Conservation (phyloP, 1,140 invertebrate species). For the Oreohelix idahoensis region DNA sequence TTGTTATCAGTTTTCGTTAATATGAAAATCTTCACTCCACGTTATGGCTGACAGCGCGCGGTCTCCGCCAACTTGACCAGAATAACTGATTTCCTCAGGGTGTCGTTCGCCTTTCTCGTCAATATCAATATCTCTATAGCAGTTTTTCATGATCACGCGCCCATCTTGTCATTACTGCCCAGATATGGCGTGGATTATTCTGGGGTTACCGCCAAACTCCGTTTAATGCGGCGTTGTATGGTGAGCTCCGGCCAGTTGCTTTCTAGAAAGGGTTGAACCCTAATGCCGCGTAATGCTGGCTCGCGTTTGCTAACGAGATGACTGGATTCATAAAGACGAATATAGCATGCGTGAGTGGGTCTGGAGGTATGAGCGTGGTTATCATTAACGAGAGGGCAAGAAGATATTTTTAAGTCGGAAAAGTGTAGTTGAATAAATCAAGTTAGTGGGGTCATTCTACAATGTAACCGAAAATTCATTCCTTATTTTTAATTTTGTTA, state of each 20-base stretch:
- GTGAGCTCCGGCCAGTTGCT: not conserved
- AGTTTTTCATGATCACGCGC: slow-evolving; percentile 23
- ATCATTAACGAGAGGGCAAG: not conserved
- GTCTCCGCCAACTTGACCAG: slow-evolving; percentile 18
- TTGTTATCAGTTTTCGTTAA: not conserved
- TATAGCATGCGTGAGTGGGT: slow-evolving; percentile 15
- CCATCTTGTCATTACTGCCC: slow-evolving; percentile 28
- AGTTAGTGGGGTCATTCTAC: not conserved
- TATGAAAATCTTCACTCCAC: slow-evolving; percentile 14
- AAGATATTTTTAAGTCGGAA: not conserved
- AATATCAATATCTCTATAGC: slow-evolving; percentile 24
- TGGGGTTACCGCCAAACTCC: slow-evolving; percentile 18
- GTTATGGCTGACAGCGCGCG: slow-evolving; percentile 14
- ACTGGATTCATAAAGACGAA: slow-evolving; percentile 13
- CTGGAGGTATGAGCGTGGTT: not conserved
- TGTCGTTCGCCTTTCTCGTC: slow-evolving; percentile 14
- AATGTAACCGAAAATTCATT: too few species aligned
- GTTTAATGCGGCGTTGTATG: slow-evolving; percentile 2
- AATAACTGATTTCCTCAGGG: slow-evolving; percentile 21
- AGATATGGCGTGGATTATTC: slow-evolving; percentile 27
- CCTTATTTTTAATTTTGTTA: too few species aligned
- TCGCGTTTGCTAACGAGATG: slow-evolving; percentile 11
- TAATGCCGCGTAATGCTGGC: slow-evolving; percentile 5
- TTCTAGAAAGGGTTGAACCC: not conserved
- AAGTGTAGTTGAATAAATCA: not conserved